These are phyloP conservation scores for Harpagifer antarcticus DNA, from an alignment of 2,797 vertebrate species.

Conservation along the genomic window DNA sequence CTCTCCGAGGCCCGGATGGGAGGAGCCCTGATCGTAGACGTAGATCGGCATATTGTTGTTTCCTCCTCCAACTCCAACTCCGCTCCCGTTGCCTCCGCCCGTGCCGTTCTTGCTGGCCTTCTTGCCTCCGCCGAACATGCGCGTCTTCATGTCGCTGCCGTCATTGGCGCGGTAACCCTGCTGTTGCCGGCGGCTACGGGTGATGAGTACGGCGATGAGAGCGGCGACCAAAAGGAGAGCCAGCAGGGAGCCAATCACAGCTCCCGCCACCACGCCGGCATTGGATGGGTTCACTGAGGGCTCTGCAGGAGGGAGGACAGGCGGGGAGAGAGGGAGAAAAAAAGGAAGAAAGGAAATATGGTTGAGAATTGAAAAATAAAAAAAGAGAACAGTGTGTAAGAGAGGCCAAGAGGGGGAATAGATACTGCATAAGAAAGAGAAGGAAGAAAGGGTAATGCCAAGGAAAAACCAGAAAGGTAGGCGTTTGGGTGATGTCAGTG, in stretches of 20 bases:
- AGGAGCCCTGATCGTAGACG: conserved; percentile 78
- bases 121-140: conserved; percentile 87
- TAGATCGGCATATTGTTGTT: conserved; percentile 86
- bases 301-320: conserved; percentile 76
- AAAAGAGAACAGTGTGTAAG: conserved; percentile 34
- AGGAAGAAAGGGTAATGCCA: conserved; percentile 20
- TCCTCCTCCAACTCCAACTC: conserved; percentile 69
- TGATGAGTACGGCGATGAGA: conserved; percentile 85
- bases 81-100: conserved; percentile 60
- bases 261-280: conserved; percentile 87
- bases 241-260: conserved; percentile 89
- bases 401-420: conserved; percentile 28
- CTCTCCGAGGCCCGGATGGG: conserved; percentile 80
- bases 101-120: conserved; percentile 84
- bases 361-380: conserved; percentile 54
- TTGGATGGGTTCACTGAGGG: conserved; percentile 80
- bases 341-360: conserved; percentile 55
- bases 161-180: conserved; percentile 83
- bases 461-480: conserved; percentile 23
- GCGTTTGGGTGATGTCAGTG: conserved; percentile 70
- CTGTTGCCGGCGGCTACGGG: conserved; percentile 84
- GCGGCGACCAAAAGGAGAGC: conserved; percentile 86
- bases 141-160: conserved; percentile 85
- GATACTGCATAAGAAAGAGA: conserved; percentile 44
- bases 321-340: conserved; percentile 44